Evolutionary conservation across 2,113 vertebrate genomes (phyloP).

Genomic region (Oncorhynchus mykiss): DNA sequence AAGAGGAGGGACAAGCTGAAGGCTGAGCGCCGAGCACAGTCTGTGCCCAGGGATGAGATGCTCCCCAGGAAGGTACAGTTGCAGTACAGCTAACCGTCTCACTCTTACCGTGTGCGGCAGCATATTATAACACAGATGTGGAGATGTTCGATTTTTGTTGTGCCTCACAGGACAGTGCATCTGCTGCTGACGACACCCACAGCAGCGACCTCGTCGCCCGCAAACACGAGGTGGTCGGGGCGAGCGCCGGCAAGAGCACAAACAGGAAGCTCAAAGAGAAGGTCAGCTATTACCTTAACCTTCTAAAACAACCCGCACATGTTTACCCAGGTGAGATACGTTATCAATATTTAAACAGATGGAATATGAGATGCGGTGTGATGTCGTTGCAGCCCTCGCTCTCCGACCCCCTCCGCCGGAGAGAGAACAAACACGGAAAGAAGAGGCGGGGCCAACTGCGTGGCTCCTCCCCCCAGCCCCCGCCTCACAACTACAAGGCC

Average conservation of each 20-base stretch:
- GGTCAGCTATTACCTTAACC: constrained; percentile 59
- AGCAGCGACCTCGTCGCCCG: constrained; percentile 80
- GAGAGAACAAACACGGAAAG: constrained; percentile 74
- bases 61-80: constrained; percentile 73
- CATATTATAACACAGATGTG: background rate
- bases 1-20: constrained; percentile 93
- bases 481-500: constrained; percentile 90
- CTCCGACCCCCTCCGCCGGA: constrained; percentile 83
- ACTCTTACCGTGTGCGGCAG: background rate
- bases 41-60: constrained; percentile 90
- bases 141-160: background rate
- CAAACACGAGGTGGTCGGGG: constrained; percentile 63
- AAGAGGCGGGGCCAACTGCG: constrained; percentile 75
- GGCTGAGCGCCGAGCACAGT: constrained; percentile 91
- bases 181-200: constrained; percentile 83
- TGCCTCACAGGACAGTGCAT: constrained; percentile 80
- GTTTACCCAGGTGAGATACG: background rate
- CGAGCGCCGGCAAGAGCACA: constrained; percentile 57
- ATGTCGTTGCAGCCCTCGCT: constrained; percentile 76
- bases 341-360: background rate
- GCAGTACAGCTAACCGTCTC: background rate
- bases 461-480: constrained; percentile 64
- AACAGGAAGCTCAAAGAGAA: constrained; percentile 83
- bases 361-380: background rate
- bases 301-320: background rate